These are phyloP conservation scores for Odontamblyopus lacepedii DNA, from an alignment of 2,797 vertebrate species.

Conservation along the genomic window DNA sequence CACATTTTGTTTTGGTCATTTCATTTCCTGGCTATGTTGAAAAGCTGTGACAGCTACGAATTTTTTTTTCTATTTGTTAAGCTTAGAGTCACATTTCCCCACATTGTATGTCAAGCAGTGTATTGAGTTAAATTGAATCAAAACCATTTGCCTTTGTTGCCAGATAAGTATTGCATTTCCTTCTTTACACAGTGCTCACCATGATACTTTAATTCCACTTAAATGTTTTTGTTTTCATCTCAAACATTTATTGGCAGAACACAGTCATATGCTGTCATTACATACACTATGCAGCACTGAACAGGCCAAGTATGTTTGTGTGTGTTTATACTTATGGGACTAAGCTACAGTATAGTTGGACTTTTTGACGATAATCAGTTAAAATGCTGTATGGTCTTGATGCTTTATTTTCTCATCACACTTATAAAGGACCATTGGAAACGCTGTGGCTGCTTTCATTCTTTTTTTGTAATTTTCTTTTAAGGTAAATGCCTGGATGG, in stretches of 20 bases:
- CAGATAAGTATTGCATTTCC: neutral
- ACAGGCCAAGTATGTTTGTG: slow-evolving; percentile 15
- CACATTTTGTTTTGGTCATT: neutral
- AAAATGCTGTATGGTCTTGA: slow-evolving; percentile 52
- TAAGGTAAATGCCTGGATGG: neutral
- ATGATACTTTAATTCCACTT: slow-evolving; percentile 38
- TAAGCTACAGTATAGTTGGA: slow-evolving; percentile 70
- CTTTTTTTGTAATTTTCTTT: neutral
- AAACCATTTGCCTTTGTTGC: neutral
- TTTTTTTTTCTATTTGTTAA: neutral
- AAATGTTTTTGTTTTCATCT: slow-evolving; percentile 36
- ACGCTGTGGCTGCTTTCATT: slow-evolving; percentile 17
- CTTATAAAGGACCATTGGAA: slow-evolving; percentile 59
- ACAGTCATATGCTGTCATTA: slow-evolving; percentile 21
- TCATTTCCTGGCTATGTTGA: neutral
- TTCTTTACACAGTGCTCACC: slow-evolving; percentile 15
- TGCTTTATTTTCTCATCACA: slow-evolving; percentile 50
- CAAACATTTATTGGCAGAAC: slow-evolving; percentile 30
- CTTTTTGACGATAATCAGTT: slow-evolving; percentile 61
- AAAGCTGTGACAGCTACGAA: no score
- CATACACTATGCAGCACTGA: slow-evolving; percentile 42
- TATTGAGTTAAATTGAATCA: neutral
- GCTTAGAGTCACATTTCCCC: neutral
- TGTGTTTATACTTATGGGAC: slow-evolving; percentile 44
- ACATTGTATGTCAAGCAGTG: neutral